phyloP scores from a whole-genome alignment of 1,140 invertebrate species.

The Hypothenemus hampei region DNA sequence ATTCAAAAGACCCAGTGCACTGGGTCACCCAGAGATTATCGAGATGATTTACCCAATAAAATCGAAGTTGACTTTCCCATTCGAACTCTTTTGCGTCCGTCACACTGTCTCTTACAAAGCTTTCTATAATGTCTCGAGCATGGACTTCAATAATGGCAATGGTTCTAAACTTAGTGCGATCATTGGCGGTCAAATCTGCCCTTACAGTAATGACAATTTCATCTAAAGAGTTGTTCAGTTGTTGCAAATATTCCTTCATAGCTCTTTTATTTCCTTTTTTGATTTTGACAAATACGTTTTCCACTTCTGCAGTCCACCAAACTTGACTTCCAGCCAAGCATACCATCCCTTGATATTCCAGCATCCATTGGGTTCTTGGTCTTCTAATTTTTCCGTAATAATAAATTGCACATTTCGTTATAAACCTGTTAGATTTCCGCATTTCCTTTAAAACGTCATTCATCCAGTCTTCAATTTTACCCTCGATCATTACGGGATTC shows the following conservation, averaged over 20 bases:
- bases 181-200: conserved; percentile 68
- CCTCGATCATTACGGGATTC: conserved; percentile 48
- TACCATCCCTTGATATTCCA: conserved; percentile 85
- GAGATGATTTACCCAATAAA: conserved; percentile 80
- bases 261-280: conserved; percentile 71
- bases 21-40: conserved; percentile 80
- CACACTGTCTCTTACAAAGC: conserved; percentile 81
- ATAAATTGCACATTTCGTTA: conserved; percentile 83
- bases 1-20: conserved; percentile 81
- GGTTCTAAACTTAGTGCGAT: conserved; percentile 81
- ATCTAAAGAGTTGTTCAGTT: conserved; percentile 77
- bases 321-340: conserved; percentile 79
- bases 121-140: conserved; percentile 81
- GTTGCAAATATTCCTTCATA: conserved; percentile 83
- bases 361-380: conserved; percentile 74
- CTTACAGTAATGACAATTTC: conserved; percentile 72
- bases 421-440: conserved; percentile 74
- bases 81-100: conserved; percentile 79
- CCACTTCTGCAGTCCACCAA: conserved; percentile 92
- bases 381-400: conserved; percentile 65
- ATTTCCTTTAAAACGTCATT: conserved; percentile 76
- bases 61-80: conserved; percentile 88
- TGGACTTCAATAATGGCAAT: conserved; percentile 87
- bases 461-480: conserved; percentile 89
- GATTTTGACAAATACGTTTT: conserved; percentile 78